These are phyloP conservation scores for Hylaeus anthracinus DNA, from an alignment of 1,140 invertebrate genomes.

Conservation along the genomic window DNA sequence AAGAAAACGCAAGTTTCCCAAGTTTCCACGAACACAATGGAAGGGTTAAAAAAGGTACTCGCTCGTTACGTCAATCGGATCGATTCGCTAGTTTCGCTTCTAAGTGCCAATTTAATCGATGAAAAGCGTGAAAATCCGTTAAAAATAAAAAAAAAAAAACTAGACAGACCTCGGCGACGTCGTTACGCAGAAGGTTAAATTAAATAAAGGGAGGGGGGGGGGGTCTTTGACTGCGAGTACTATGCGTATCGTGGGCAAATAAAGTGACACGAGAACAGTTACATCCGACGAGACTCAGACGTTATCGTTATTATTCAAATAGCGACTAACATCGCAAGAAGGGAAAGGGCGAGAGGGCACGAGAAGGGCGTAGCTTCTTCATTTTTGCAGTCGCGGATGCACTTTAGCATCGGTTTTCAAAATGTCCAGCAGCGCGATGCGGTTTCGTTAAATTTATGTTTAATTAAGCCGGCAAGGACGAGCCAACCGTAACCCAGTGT, in stretches of 20 bases:
- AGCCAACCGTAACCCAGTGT: neutral
- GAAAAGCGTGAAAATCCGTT: neutral
- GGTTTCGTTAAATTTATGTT: constrained; percentile 24
- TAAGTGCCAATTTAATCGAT: neutral
- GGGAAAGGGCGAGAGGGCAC: too few species aligned
- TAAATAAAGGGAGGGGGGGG: neutral
- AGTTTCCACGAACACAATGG: too few species aligned
- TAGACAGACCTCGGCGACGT: neutral
- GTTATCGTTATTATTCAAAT: constrained; percentile 12
- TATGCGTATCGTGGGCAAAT: neutral
- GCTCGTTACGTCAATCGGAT: neutral
- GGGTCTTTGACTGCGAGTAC: neutral
- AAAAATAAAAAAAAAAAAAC: too few species aligned
- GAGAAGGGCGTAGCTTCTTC: neutral
- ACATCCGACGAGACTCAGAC: neutral
- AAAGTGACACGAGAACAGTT: neutral
- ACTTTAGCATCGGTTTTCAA: constrained; percentile 7
- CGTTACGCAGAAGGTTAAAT: constrained; percentile 2
- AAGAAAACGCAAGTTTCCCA: too few species aligned
- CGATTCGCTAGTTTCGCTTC: neutral
- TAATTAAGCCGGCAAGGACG: neutral
- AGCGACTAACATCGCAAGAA: neutral
- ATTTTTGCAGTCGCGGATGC: neutral
- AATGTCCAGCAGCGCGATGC: neutral
- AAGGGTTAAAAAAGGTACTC: neutral